Conservation (phyloP, 2,113 vertebrate species). For the Promerops cafer region DNA sequence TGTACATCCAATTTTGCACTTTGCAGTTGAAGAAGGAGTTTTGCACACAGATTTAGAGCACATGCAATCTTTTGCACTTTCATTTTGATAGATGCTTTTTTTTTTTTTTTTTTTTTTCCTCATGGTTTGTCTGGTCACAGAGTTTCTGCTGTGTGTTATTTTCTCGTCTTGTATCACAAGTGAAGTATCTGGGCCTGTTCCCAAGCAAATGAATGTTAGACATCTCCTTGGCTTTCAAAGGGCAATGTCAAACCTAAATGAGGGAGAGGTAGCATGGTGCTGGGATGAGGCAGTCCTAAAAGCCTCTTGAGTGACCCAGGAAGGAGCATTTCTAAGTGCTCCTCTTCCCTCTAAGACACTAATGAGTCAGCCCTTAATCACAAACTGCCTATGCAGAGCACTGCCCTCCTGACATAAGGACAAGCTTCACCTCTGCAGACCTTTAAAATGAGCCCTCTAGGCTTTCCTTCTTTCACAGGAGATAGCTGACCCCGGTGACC, state of each 20-base stretch:
- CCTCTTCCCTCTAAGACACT: conserved; percentile 16
- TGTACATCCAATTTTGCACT: not conserved
- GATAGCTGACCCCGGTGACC: not conserved
- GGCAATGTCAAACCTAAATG: conserved; percentile 8
- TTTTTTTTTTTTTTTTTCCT: not conserved
- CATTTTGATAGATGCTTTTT: not conserved
- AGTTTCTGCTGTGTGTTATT: not conserved
- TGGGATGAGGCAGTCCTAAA: conserved; percentile 22
- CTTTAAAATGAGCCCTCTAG: conserved; percentile 13
- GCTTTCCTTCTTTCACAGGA: not conserved
- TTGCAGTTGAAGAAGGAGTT: not conserved
- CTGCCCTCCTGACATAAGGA: not conserved
- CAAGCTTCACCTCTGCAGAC: not conserved
- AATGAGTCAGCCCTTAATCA: conserved; percentile 37
- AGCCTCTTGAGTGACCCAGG: conserved; percentile 4
- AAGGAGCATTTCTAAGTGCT: conserved; percentile 19
- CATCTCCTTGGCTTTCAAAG: conserved; percentile 7
- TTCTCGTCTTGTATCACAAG: not conserved
- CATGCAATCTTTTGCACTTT: not conserved
- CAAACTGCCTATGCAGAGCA: not conserved
- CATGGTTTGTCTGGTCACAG: not conserved
- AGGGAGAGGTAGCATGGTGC: not conserved
- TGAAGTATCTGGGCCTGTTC: not conserved
- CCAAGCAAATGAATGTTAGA: not conserved
- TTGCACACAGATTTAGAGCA: not conserved